A percentile compares a stretch with the other conserved stretches of the same genome.
phyloP scores from a whole-genome alignment of 1,140 invertebrate genomes.

The Drosophila sulfurigaster region DNA sequence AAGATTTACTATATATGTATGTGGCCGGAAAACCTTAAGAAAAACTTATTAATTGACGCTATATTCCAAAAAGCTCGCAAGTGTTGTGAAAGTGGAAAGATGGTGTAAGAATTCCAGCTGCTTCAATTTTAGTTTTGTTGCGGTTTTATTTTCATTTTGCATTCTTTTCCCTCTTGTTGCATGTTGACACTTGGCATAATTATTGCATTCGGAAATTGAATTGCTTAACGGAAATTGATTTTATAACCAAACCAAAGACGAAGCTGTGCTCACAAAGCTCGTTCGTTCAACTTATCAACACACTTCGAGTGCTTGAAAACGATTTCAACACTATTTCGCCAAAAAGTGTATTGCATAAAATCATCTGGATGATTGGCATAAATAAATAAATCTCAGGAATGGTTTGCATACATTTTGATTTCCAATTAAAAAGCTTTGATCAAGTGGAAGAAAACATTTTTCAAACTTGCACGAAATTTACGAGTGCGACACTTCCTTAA shows the following conservation, averaged over 20 bases:
- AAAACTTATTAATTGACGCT: constrained; percentile 73
- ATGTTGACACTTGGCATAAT: constrained; percentile 80
- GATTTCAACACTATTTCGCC: constrained; percentile 26
- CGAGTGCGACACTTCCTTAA: constrained; percentile 17
- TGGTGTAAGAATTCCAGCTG: neutral
- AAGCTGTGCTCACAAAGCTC: constrained; percentile 26
- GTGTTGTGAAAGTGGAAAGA: neutral
- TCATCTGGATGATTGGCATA: neutral
- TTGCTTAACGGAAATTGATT: constrained; percentile 79
- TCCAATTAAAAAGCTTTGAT: neutral
- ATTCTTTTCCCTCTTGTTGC: constrained; percentile 29
- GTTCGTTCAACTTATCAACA: constrained; percentile 44
- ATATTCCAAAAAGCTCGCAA: constrained; percentile 6
- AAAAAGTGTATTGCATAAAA: constrained; percentile 4
- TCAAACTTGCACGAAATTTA: constrained; percentile 12
- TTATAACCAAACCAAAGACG: constrained; percentile 58
- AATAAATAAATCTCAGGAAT: neutral
- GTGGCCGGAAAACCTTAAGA: neutral
- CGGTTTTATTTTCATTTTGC: too few species aligned
- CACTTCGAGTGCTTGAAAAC: constrained; percentile 20
- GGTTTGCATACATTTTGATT: neutral
- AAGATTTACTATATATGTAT: constrained; percentile 25
- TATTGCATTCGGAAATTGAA: constrained; percentile 84
- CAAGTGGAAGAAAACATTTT: neutral
- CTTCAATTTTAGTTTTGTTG: too few species aligned